Conservation (phyloP, 2,888 invertebrate species). For the Cephus nigrinus region DNA sequence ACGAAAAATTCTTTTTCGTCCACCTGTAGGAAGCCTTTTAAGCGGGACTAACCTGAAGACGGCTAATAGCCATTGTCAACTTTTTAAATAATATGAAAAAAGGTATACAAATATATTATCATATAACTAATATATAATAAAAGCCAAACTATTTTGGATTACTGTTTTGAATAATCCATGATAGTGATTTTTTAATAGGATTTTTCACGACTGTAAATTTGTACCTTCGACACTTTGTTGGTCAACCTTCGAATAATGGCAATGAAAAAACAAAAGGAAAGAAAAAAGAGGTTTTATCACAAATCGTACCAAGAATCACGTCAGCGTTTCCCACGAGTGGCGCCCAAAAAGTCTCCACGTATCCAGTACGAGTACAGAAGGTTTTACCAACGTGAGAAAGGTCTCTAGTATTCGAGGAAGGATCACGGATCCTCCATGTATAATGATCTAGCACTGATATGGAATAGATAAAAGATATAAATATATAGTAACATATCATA, state of each 20-base stretch:
- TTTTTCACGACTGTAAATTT: background rate
- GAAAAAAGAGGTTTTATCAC: background rate
- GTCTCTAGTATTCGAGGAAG: background rate
- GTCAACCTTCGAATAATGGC: background rate
- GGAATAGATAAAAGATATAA: background rate
- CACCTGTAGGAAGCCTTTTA: background rate
- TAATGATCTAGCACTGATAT: background rate
- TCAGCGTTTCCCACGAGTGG: background rate
- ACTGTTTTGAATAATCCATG: background rate
- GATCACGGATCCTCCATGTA: background rate
- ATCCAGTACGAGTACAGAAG: background rate
- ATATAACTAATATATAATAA: background rate
- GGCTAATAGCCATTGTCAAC: background rate
- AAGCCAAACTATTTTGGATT: background rate
- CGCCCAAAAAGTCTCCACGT: background rate
- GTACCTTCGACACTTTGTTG: background rate
- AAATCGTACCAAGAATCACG: background rate
- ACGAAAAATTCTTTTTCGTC: background rate
- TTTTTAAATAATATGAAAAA: background rate
- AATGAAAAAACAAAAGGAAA: background rate
- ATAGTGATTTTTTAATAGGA: background rate
- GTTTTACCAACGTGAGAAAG: background rate
- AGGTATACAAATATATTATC: background rate
- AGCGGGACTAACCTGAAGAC: background rate
- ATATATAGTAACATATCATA: background rate